These are phyloP conservation scores for Pyxicephalus adspersus DNA, from an alignment of 2,113 vertebrate species.

Conservation along the genomic window DNA sequence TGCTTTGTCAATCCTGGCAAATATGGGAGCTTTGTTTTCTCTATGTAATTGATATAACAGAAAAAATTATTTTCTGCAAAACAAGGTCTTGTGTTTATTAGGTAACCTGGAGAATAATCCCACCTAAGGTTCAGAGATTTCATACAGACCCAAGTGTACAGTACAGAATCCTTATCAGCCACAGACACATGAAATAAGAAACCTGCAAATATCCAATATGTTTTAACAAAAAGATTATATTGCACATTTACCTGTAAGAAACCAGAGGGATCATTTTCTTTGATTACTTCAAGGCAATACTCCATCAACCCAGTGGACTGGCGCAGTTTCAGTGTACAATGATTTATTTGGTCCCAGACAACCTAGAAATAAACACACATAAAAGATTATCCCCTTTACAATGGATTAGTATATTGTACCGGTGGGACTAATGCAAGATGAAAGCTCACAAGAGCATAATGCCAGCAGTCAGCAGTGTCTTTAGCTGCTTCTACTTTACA, in stretches of 20 bases:
- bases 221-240: background rate
- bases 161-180: too few relatives aligned
- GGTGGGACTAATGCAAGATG: background rate
- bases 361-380: constrained; percentile 73
- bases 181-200: too few relatives aligned
- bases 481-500: background rate
- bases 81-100: too few relatives aligned
- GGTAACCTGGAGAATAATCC: too few relatives aligned
- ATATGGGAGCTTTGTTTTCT: too few relatives aligned
- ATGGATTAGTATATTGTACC: constrained; percentile 37
- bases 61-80: too few relatives aligned
- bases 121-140: too few relatives aligned
- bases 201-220: too few relatives aligned
- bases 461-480: constrained; percentile 63
- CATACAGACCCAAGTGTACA: too few relatives aligned
- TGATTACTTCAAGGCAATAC: constrained; percentile 94
- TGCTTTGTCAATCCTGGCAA: too few relatives aligned
- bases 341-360: constrained; percentile 98
- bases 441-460: constrained; percentile 58
- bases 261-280: constrained; percentile 94
- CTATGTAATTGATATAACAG: too few relatives aligned
- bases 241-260: constrained; percentile 87
- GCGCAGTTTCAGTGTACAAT: constrained; percentile 96
- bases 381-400: constrained; percentile 49
- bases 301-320: constrained; percentile 98